Evolutionary conservation across 2,113 vertebrate genomes (phyloP).

Genomic region (Phodopus roborovskii): DNA sequence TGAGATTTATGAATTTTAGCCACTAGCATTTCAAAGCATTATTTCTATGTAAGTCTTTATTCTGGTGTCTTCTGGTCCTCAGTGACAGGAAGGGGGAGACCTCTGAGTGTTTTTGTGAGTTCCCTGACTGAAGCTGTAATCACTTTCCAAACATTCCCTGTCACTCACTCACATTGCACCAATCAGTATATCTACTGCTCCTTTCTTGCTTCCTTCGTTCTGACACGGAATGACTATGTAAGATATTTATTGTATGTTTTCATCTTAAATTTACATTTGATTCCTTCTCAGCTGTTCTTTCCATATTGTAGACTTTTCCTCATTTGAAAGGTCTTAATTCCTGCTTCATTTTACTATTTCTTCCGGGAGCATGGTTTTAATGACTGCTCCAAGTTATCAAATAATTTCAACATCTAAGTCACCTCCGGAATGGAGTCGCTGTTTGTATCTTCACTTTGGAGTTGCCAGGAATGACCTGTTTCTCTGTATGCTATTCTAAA

Average conservation of each 20-base stretch:
- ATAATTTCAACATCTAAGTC: neutral
- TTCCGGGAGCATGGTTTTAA: neutral
- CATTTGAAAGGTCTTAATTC: neutral
- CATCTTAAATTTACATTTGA: neutral
- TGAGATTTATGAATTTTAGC: conserved; percentile 10
- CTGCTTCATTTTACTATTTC: neutral
- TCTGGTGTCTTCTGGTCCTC: neutral
- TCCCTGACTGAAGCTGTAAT: neutral
- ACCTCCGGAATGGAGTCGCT: neutral
- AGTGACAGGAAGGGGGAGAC: neutral
- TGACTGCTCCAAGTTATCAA: neutral
- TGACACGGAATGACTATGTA: neutral
- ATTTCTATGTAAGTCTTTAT: neutral
- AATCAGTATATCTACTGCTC: neutral
- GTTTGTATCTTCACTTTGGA: neutral
- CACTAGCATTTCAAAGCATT: neutral
- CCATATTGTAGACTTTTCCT: neutral
- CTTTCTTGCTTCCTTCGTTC: neutral
- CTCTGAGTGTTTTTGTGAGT: neutral
- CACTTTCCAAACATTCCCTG: neutral
- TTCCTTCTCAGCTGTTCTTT: neutral
- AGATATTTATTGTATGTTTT: neutral
- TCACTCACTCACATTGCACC: neutral
- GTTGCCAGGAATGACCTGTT: neutral
- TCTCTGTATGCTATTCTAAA: neutral